Evolutionary conservation across 2,113 vertebrate species (phyloP), one percentile per base, ranked within the genome.

Genomic region (Calyptomena viridis): DNA sequence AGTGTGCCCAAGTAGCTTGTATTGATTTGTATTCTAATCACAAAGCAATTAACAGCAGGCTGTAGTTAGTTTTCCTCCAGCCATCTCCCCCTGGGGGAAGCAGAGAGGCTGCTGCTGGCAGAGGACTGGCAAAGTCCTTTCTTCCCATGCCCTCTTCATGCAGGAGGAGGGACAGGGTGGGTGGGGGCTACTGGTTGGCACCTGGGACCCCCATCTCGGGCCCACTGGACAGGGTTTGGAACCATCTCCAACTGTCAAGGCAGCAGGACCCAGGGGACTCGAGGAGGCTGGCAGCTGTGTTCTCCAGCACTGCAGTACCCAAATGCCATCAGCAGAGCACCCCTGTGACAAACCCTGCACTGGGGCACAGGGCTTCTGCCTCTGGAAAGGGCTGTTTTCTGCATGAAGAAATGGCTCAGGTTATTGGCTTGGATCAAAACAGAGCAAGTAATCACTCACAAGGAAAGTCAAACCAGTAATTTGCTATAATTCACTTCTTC

Each of bases 41-140:
- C 23, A 56, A 55, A 18, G 5, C 81, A 68, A 28, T 63, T 50
- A 90, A 46, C 52, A 55, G 71, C 59, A 56, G 55, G 58, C 63
- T 60, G 44, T 33, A 88, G 80, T 1, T 24, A 25, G 35, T 12
- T 35, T 53, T 55, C 14, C 37, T 50, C 5, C 28, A 40, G 84
- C 42, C 42, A 24, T 1, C 24, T 39, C 9, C 56, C 47, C 33
- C 1, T 3, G 28, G 6, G 28, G 30, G 44, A 47, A 49, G 56
- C 55, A 83, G 66, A 74, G 46, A 12, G 64, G 74, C 66, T 49
- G 17, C 39, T 42, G 53, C 47, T 14, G 23, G 39, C 67, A 28
- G 28, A 2, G 0, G 8, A 6, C 10, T 0, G 5, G 23, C 25
- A 0, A 37, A 25, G 17, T 6, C 56, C 75, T 42, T 74, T 55